Percentiles rank a stretch among this genome's conserved stretches.
Conservation (phyloP, 1,140 invertebrate genomes). For the Diachasma alloeum region DNA sequence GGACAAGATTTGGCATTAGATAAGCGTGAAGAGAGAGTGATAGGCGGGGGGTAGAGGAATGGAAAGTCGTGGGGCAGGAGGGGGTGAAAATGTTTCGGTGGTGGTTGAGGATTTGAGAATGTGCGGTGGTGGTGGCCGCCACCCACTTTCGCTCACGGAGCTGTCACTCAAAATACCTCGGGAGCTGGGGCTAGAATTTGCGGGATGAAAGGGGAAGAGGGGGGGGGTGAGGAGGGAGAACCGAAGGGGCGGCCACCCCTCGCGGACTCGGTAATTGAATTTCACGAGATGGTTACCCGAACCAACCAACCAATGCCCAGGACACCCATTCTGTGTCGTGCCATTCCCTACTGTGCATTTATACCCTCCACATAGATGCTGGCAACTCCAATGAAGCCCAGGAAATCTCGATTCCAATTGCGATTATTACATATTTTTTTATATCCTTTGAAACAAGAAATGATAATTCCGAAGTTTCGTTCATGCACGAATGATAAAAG, state of each 20-base stretch:
- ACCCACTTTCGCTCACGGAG: slow-evolving; percentile 30
- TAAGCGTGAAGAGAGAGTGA: slow-evolving; percentile 4
- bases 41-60: neutral
- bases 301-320: slow-evolving; percentile 48
- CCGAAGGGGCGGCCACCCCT: slow-evolving; percentile 26
- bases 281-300: slow-evolving; percentile 65
- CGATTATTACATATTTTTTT: no score
- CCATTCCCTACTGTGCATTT: neutral
- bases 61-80: neutral
- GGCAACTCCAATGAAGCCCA: neutral
- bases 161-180: slow-evolving; percentile 56
- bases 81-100: slow-evolving; percentile 16
- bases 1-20: slow-evolving; percentile 15
- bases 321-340: neutral
- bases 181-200: neutral
- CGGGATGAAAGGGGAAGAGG: neutral
- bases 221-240: neutral
- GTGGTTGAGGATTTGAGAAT: slow-evolving; percentile 8
- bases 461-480: no score
- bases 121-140: slow-evolving; percentile 33
- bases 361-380: neutral
- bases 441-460: no score
- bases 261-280: slow-evolving; percentile 63
- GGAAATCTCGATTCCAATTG: neutral
- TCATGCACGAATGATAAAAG: no score